Conservation (phyloP, 2,797 vertebrate genomes). For the Tokudaia muenninki region DNA sequence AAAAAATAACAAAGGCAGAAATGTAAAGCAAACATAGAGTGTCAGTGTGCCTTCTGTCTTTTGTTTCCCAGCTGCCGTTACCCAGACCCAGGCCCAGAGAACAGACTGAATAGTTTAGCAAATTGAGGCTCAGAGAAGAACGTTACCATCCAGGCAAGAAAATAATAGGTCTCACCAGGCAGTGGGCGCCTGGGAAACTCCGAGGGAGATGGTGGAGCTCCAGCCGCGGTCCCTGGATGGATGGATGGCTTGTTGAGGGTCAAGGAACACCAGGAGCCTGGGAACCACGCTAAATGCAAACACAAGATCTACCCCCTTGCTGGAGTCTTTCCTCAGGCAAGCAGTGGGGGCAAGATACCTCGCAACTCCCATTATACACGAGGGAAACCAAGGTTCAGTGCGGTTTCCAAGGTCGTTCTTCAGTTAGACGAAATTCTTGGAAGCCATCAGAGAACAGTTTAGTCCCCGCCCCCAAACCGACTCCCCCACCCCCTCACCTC, state of each 20-base stretch:
- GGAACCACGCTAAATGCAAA: not conserved
- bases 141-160: not conserved
- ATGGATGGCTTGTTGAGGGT: too few species aligned
- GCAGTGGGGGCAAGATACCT: not conserved
- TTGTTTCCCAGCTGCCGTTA: not conserved
- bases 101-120: not conserved
- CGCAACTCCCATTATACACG: not conserved
- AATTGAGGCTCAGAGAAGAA: not conserved
- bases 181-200: not conserved
- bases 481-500: not conserved
- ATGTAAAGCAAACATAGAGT: not conserved
- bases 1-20: not conserved
- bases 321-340: not conserved
- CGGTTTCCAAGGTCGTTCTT: not conserved
- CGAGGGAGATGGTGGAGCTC: not conserved
- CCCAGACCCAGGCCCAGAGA: not conserved
- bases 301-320: not conserved
- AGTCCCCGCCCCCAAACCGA: not conserved
- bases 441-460: not conserved
- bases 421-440: not conserved
- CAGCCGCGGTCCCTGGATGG: not conserved
- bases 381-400: not conserved
- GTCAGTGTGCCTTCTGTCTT: not conserved
- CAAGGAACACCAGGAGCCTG: not conserved
- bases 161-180: not conserved